Evolutionary conservation across 2,888 invertebrate genomes (phyloP), one percentile per base, ranked within the genome.

Genomic region (Glyphotaelius pellucidus): DNA sequence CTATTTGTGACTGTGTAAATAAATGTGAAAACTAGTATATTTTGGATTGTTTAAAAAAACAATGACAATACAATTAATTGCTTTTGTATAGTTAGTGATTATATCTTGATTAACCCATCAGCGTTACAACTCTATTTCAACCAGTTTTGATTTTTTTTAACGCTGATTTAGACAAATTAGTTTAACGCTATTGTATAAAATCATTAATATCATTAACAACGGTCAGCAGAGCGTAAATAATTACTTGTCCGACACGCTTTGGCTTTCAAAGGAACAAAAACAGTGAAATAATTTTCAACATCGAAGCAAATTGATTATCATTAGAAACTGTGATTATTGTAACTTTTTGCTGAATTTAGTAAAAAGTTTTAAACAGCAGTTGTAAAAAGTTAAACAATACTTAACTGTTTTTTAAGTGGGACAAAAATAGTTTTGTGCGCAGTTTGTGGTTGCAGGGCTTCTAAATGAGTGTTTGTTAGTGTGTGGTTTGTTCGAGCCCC

Each of bases 191-290:
- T 67, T 67, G 81, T 32, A 31, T 32, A 32, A 81, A 81, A 81
- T 81, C 32, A 81, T 67, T 67, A 67, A 25, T n/a, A 25, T 9
- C 0, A 67, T 67, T 67, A 25, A n/a, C 25, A 67, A 67, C 25
- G 67, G 67, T 52, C 90, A 38, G 42, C 81, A 30, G 90, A 81
- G 90, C 90, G 90, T n/a, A 31, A 90, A 81, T 90, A 42, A 81
- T 90, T 47, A 47, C 42, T 42, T 31, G 11, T 81, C 81, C 47
- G 90, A 90, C 19, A 81, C 81, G 90, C 90, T 25, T 81, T 80
- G 35, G n/a, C n/a, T 89, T 89, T 79, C n/a, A 79, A 89, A 89
- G 32, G 88, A n/a, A 89, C 38, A 89, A 89, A 80, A 89, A 87
- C 38, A 79, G 32, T 89, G 79, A 89, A 89, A 89, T 9, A 25